Conservation (phyloP, 2,888 invertebrate genomes). For the Maniola hyperantus region DNA sequence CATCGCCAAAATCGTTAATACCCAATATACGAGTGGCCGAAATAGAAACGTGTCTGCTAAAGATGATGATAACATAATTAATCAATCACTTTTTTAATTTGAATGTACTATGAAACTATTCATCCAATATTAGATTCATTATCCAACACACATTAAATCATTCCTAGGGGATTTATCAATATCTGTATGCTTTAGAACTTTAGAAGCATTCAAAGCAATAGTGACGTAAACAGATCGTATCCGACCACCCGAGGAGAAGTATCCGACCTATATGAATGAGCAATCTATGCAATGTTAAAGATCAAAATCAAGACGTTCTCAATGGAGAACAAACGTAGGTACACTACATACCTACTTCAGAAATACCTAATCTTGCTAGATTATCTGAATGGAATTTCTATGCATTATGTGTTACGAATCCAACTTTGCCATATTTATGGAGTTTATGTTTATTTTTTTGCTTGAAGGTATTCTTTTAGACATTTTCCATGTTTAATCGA, state of each 20-base stretch:
- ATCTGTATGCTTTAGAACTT: background rate
- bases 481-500: too few relatives aligned
- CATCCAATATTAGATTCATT: background rate
- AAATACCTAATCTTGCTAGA: background rate
- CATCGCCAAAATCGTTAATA: too few relatives aligned
- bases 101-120: too few relatives aligned
- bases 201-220: conserved; percentile 2
- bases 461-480: background rate
- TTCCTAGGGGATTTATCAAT: background rate
- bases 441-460: background rate
- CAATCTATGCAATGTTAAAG: conserved; percentile 10
- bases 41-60: too few relatives aligned
- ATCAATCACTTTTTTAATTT: too few relatives aligned
- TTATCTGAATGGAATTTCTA: background rate
- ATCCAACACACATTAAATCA: background rate
- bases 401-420: background rate
- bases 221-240: conserved; percentile 20
- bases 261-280: background rate
- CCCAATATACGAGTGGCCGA: too few relatives aligned
- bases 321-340: conserved; percentile 4
- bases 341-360: background rate
- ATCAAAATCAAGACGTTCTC: conserved; percentile 13
- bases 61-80: too few relatives aligned
- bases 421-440: too few relatives aligned
- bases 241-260: too few relatives aligned